These are phyloP conservation scores for Grapholita molesta DNA, from an alignment of 1,140 invertebrate genomes.

Conservation along the genomic window DNA sequence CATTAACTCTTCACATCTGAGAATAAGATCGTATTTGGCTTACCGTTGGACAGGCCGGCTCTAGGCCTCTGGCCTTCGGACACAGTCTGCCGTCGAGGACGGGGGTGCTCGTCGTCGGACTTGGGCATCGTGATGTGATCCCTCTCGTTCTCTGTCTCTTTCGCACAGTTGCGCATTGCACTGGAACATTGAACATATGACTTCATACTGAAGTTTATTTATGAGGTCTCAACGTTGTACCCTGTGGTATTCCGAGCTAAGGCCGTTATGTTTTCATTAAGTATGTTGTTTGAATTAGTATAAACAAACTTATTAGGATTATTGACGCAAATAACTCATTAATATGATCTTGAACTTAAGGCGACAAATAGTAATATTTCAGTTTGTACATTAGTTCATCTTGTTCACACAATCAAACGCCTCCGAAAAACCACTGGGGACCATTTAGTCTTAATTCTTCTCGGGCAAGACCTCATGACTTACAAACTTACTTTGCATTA, in stretches of 20 bases:
- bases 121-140: conserved; percentile 85
- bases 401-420: not conserved
- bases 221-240: not conserved
- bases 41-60: conserved; percentile 80
- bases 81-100: conserved; percentile 79
- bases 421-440: not conserved
- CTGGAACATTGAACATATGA: conserved; percentile 64
- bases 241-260: not conserved
- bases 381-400: not conserved
- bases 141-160: conserved; percentile 81
- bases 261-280: too few relatives aligned
- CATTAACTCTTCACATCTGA: not conserved
- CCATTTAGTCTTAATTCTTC: too few relatives aligned
- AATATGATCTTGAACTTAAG: not conserved
- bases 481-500: too few relatives aligned
- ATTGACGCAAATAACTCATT: not conserved
- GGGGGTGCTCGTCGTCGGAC: conserved; percentile 83
- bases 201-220: not conserved
- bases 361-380: not conserved
- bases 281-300: not conserved
- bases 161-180: conserved; percentile 83
- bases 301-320: not conserved
- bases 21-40: conserved; percentile 32
- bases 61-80: conserved; percentile 78
- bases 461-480: too few relatives aligned